phyloP scores from a whole-genome alignment of 2,797 vertebrate genomes.

The Cuniculus paca region DNA sequence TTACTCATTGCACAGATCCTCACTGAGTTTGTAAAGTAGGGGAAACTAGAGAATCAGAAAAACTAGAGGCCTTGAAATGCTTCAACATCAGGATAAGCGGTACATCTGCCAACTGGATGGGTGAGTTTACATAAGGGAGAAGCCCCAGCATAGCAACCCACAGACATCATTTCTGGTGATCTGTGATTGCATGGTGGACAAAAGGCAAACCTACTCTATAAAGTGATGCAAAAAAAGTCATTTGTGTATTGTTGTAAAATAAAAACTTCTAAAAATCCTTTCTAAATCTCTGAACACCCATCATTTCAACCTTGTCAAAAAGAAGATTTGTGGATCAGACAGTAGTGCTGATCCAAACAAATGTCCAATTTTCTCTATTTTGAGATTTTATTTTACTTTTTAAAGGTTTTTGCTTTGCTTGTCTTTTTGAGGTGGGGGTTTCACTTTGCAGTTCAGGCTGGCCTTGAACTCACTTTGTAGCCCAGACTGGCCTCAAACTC shows the following conservation, averaged over 20 bases:
- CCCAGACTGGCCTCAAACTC: neutral
- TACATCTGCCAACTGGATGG: neutral
- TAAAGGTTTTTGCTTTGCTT: too few relatives aligned
- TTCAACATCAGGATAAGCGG: neutral
- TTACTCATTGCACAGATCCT: neutral
- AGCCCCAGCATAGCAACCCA: neutral
- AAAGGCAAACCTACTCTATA: neutral
- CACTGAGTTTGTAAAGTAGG: neutral
- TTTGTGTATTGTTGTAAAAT: neutral
- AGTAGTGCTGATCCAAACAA: neutral
- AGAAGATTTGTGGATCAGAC: neutral
- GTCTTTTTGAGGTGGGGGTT: too few relatives aligned
- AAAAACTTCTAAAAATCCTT: neutral
- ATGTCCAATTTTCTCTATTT: neutral
- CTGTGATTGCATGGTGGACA: neutral
- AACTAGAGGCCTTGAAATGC: rapidly evolving
- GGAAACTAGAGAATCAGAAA: neutral
- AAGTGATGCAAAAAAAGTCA: neutral
- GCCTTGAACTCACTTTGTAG: too few relatives aligned
- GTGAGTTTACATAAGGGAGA: neutral
- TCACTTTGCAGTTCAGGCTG: neutral
- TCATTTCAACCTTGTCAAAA: slow-evolving; percentile 5
- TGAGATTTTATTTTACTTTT: neutral
- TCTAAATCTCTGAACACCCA: neutral
- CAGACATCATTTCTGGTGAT: too few relatives aligned